Conservation (phyloP, 1,140 invertebrate species). For the Hermetia illucens region DNA sequence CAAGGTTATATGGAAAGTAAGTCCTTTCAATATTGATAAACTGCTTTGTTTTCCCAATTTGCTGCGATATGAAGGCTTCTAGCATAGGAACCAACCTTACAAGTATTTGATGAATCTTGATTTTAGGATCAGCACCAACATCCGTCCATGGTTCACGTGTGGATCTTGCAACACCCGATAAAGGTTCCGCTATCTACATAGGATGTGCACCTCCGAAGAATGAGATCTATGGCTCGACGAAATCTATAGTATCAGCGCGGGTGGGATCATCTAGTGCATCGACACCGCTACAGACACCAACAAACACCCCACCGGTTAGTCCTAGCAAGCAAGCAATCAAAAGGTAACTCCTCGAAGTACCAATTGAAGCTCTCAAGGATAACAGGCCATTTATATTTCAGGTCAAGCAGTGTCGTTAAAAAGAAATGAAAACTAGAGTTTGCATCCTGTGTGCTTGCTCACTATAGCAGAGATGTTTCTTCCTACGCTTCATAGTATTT, state of each 20-base stretch:
- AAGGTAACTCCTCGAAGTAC: slow-evolving; percentile 12
- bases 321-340: slow-evolving; percentile 32
- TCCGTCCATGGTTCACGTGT: slow-evolving; percentile 50
- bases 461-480: too few relatives aligned
- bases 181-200: slow-evolving; percentile 35
- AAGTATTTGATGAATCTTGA: too few relatives aligned
- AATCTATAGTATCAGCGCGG: slow-evolving; percentile 17
- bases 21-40: too few relatives aligned
- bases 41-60: too few relatives aligned
- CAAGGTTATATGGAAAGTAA: too few relatives aligned
- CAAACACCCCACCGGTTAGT: slow-evolving; percentile 38
- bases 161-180: slow-evolving; percentile 40
- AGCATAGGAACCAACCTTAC: too few relatives aligned
- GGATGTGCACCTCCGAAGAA: slow-evolving; percentile 22
- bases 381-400: too few relatives aligned
- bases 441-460: too few relatives aligned
- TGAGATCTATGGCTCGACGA: slow-evolving; percentile 16
- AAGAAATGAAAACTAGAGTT: too few relatives aligned
- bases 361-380: not conserved
- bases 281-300: slow-evolving; percentile 38
- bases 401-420: not conserved
- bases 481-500: too few relatives aligned
- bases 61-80: too few relatives aligned
- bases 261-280: slow-evolving; percentile 30
- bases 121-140: slow-evolving; percentile 41